Evolutionary conservation across 1,140 invertebrate genomes (phyloP).

Genomic region (Yoshiicerus persimilis): DNA sequence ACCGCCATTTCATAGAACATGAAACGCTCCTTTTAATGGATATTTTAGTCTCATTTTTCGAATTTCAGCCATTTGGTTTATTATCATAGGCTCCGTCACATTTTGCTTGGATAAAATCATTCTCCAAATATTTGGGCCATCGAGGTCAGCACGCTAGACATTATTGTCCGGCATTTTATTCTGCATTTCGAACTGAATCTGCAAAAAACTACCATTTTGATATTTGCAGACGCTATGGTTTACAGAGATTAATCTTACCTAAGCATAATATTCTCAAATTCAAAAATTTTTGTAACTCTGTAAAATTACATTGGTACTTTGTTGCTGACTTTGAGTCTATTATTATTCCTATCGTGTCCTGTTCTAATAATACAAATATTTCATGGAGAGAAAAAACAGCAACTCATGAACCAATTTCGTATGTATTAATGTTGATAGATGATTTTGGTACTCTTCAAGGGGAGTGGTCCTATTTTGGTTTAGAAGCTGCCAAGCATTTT

Average conservation of each 20-base stretch:
- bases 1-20: too few species aligned
- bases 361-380: not conserved
- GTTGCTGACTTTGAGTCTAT: not conserved
- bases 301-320: not conserved
- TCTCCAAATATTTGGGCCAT: not conserved
- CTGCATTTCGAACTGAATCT: not conserved
- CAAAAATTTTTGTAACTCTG: not conserved
- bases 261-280: not conserved
- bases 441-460: too few species aligned
- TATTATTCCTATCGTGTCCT: not conserved
- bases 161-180: not conserved
- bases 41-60: too few species aligned
- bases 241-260: not conserved
- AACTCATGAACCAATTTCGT: not conserved
- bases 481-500: too few species aligned
- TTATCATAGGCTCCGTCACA: too few species aligned
- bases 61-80: too few species aligned
- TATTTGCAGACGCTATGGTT: not conserved
- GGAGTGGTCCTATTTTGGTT: too few species aligned
- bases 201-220: not conserved
- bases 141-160: not conserved
- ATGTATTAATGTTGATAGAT: too few species aligned
- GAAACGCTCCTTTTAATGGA: too few species aligned
- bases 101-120: not conserved
- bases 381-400: not conserved